These are phyloP conservation scores for Dendrophyllia cribrosa DNA, from an alignment of 64 coral and sea anemone genomes.

Conservation along the genomic window DNA sequence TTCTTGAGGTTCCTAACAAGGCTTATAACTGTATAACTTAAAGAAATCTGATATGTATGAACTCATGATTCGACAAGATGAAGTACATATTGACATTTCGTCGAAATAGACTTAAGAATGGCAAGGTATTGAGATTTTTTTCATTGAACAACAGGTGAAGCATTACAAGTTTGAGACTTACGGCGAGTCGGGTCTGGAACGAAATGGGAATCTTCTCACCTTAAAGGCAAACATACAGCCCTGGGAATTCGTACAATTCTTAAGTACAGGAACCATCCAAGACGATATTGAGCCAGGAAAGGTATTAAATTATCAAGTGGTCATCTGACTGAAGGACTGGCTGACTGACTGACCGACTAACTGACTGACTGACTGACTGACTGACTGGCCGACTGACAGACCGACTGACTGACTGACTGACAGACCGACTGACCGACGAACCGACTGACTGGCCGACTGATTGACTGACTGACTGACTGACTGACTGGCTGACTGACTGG, in stretches of 20 bases:
- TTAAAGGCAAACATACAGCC: constrained; percentile 71
- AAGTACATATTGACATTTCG: too few species aligned
- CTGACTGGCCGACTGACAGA: not conserved
- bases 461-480: not conserved
- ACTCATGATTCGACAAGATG: too few species aligned
- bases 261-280: constrained; percentile 78
- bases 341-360: not conserved
- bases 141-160: constrained; percentile 39
- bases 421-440: too few species aligned
- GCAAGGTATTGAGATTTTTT: not conserved
- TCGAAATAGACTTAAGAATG: too few species aligned
- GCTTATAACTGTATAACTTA: too few species aligned
- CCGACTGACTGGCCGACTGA: too few species aligned
- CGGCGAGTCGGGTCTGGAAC: constrained; percentile 37
- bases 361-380: not conserved
- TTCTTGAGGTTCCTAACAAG: too few species aligned
- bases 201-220: constrained; percentile 60
- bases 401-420: not conserved
- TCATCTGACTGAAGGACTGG: not conserved
- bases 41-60: too few species aligned
- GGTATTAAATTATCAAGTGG: constrained; percentile 6
- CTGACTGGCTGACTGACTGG: not conserved
- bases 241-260: constrained; percentile 81
- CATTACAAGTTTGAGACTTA: constrained; percentile 72
- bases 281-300: constrained; percentile 63